These are phyloP conservation scores for Coranthus polyacanthus DNA, from an alignment of 2,797 vertebrate species.

Conservation along the genomic window DNA sequence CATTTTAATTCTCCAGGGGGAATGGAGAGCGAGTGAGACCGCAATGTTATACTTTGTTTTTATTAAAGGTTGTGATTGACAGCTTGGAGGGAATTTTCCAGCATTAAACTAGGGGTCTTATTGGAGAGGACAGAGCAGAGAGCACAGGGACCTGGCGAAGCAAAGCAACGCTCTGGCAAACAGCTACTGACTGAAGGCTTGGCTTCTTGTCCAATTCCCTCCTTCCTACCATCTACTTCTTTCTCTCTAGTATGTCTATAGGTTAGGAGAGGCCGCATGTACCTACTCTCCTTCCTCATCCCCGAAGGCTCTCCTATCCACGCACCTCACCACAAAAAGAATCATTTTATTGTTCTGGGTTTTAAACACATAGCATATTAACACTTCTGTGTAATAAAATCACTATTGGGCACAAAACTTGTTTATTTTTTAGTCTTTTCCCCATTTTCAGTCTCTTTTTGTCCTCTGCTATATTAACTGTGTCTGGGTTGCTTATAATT, in stretches of 20 bases:
- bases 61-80: constrained; percentile 88
- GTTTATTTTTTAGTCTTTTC: too few species aligned
- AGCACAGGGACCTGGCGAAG: constrained; percentile 79
- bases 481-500: constrained; percentile 11
- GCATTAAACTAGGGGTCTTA: constrained; percentile 85
- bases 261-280: constrained; percentile 35
- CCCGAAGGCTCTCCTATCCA: too few species aligned
- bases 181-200: constrained; percentile 81
- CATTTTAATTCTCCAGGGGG: constrained; percentile 84
- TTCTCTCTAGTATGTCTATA: constrained; percentile 53
- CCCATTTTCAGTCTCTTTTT: too few species aligned
- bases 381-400: too few species aligned
- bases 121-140: constrained; percentile 84
- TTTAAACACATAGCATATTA: too few species aligned
- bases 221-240: constrained; percentile 56
- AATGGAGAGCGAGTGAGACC: constrained; percentile 84
- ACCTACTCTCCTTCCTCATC: constrained; percentile 37
- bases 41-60: constrained; percentile 90
- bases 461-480: constrained; percentile 18
- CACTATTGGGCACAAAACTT: too few species aligned
- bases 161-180: constrained; percentile 78
- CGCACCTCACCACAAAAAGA: too few species aligned
- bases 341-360: too few species aligned
- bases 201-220: constrained; percentile 61
- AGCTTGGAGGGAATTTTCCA: constrained; percentile 88